Evolutionary conservation across 2,113 vertebrate genomes (phyloP), one percentile per base, ranked within the genome.

Genomic region (Maccullochella peelii): DNA sequence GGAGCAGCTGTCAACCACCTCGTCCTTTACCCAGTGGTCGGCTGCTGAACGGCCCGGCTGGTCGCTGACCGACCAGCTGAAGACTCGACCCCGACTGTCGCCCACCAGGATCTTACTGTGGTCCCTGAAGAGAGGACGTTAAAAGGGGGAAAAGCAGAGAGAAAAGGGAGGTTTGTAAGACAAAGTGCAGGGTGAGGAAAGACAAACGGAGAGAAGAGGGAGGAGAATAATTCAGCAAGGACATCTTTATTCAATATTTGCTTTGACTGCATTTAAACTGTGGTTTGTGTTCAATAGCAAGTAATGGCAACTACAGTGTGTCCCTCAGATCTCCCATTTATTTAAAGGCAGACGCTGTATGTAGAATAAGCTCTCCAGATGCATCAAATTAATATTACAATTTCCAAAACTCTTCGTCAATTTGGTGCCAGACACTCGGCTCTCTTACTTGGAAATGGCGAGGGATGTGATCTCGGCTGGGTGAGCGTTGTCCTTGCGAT

Each of bases 1-100:
- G 0, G 98, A 99, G 73, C 98, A 99, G 94, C 97, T 97, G 96
- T 99, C 98, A 0, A 96, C 97, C 5, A 97, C 97, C 94, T 99
- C 98, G 0, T 99, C 98, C 94, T 99, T 99, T 92, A 99, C 98
- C 98, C 98, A 99, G 94, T 99, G 98, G 90, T 99, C 98, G 0
- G 98, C 98, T 0, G 98, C 98, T 0, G 97, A 98, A 0, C 98
- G 97, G 33, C 98, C 98, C 0, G 98, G 98, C 93, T 99, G 98
- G 80, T 99, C 98, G 9, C 98, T 99, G 65, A 99, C 98, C 0
- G 97, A 99, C 98, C 98, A 99, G 96, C 98, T 99, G 94, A 99
- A 99, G 66, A 99, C 98, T 2, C 98, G 93, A 50, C 98, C 98
- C 21, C 98, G 96, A 1, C 97, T 95, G 3, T 99, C 98, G 0